phyloP scores from a whole-genome alignment of 1,140 invertebrate genomes.

The Scaptomyza pallida region DNA sequence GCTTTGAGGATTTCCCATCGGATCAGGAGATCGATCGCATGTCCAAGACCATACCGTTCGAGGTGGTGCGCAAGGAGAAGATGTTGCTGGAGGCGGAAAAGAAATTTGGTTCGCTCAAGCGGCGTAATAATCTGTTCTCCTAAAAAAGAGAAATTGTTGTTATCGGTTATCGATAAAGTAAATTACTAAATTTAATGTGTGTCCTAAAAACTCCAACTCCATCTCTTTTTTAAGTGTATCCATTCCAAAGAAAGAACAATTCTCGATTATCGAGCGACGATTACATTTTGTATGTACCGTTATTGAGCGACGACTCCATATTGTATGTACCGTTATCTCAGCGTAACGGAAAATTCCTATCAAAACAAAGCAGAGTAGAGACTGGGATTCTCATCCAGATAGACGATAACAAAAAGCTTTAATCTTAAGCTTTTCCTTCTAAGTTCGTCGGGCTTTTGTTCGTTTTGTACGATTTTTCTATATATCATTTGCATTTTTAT shows the following conservation, averaged over 20 bases:
- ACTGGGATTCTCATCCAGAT: slow-evolving; percentile 4
- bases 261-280: neutral
- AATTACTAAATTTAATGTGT: neutral
- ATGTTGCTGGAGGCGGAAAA: slow-evolving; percentile 86
- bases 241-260: too few species aligned
- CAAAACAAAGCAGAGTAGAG: slow-evolving; percentile 13
- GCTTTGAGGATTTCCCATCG: slow-evolving; percentile 91
- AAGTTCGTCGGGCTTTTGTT: neutral
- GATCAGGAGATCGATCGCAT: slow-evolving; percentile 85
- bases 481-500: slow-evolving; percentile 25
- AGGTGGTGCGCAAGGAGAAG: slow-evolving; percentile 86
- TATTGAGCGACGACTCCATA: slow-evolving; percentile 1
- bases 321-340: slow-evolving; percentile 4
- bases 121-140: slow-evolving; percentile 88
- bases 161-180: slow-evolving; percentile 5
- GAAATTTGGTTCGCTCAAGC: slow-evolving; percentile 87
- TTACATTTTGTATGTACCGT: neutral
- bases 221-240: neutral
- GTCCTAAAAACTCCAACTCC: too few species aligned
- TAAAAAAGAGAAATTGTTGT: slow-evolving; percentile 58
- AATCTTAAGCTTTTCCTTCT: slow-evolving; percentile 3
- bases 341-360: slow-evolving; percentile 17
- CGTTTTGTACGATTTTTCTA: slow-evolving; percentile 8
- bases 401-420: too few species aligned
- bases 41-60: slow-evolving; percentile 86